Conservation (phyloP, 2,888 invertebrate species). For the Schizaphis graminum region DNA sequence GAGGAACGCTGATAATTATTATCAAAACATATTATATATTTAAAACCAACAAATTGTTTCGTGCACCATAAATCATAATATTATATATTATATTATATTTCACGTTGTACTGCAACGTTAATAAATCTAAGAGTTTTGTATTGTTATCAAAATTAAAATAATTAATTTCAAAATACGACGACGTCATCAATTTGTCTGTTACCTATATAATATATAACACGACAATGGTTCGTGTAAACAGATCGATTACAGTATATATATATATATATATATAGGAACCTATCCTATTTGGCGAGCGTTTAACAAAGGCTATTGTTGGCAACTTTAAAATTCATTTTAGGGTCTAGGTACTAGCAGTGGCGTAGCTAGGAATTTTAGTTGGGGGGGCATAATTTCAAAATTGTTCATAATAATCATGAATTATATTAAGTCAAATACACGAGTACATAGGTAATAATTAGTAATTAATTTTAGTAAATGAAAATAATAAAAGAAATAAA, state of each 20-base stretch:
- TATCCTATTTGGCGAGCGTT: slow-evolving; percentile 35
- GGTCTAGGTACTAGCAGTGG: slow-evolving; percentile 4
- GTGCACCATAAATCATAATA: background rate
- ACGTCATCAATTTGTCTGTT: slow-evolving; percentile 36
- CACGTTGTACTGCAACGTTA: background rate
- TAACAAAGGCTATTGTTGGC: slow-evolving; percentile 41
- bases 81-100: background rate
- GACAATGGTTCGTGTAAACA: slow-evolving; percentile 40
- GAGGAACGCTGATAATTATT: background rate
- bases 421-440: too few relatives aligned
- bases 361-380: too few relatives aligned
- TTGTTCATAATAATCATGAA: too few relatives aligned
- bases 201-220: background rate
- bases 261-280: background rate
- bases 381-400: too few relatives aligned
- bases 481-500: too few relatives aligned
- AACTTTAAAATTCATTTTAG: slow-evolving; percentile 31
- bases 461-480: too few relatives aligned
- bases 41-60: background rate
- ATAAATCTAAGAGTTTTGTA: slow-evolving; percentile 8
- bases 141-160: slow-evolving; percentile 26
- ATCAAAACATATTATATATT: background rate
- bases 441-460: too few relatives aligned
- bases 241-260: background rate
- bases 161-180: slow-evolving; percentile 30